Base-by-base conservation (phyloP, 1,140 invertebrate species). In the Oryzaephilus surinamensis region DNA sequence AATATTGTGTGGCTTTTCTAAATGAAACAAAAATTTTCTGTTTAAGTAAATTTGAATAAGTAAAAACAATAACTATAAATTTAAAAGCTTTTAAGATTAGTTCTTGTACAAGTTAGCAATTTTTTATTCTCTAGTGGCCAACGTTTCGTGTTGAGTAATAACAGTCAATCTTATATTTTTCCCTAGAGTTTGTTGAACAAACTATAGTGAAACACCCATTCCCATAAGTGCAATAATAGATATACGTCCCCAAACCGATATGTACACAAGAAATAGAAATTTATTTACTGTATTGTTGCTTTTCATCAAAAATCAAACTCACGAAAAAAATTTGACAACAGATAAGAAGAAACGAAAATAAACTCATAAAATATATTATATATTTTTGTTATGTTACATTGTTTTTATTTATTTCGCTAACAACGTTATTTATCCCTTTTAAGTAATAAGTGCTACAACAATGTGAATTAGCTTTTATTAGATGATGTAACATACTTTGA, bases 131-230 rank as follows among this genome's bases (percentile, higher is more conserved):
- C 38, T 24, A 19, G 38, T 20, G 38, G 32, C 32, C 32, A n/a
- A 33, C 20, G 24, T 32, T 40, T 20, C 38, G 38, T 26, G 29
- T 40, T 40, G 38, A 40, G 38, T 40, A 40, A 40, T 40, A 40
- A 40, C 38, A 40, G 20, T 40, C 29, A 33, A 40, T 40, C 38
- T 40, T 40, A 32, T 40, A 40, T 40, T 29, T 32, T 17, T 32
- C 38, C 29, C 38, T 14, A 20, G 38, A 26, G 38, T 6, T 11
- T 20, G 30, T 17, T 33, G 38, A 30, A 40, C 36, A 38, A 38
- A 38, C 38, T n/a, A n/a, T 24, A 40, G 30, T 40, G 30, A 40
- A 40, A 40, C 38, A 40, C 38, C 38, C 38, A 40, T 26, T 33
- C 38, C 30, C 32, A 38, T 38, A 38, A 40, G 38, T 40, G 30